phyloP scores from a whole-genome alignment of 2,797 vertebrate species.

The Phyllotis vaccarum region DNA sequence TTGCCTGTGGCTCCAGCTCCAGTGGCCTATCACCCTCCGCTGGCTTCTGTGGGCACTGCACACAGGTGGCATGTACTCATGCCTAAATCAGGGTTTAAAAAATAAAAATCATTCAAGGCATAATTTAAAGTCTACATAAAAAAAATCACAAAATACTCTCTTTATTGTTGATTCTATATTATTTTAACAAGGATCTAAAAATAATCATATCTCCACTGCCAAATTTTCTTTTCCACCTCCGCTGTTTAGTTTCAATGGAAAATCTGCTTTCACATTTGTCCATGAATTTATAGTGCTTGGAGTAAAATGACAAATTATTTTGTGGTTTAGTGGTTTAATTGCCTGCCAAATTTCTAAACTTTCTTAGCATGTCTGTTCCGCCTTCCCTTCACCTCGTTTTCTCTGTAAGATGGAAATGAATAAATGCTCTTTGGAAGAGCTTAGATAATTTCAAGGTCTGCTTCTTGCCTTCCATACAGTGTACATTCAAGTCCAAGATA shows the following conservation, averaged over 20 bases:
- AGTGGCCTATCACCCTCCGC: not conserved
- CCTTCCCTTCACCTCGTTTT: conserved; percentile 28
- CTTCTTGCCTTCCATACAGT: conserved; percentile 15
- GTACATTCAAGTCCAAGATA: not conserved
- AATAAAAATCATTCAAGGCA: not conserved
- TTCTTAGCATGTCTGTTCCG: not conserved
- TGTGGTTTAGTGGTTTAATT: conserved; percentile 39
- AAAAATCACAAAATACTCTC: not conserved
- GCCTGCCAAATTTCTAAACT: conserved; percentile 26
- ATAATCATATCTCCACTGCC: not conserved
- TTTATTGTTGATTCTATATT: conserved; percentile 32
- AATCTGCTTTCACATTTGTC: conserved; percentile 33
- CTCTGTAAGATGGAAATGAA: conserved; percentile 47
- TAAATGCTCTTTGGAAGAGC: not conserved
- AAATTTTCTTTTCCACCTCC: conserved; percentile 31
- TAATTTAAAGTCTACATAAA: not conserved
- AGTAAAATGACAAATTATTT: conserved; percentile 62
- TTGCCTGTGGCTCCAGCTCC: not conserved
- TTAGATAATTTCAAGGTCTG: not conserved
- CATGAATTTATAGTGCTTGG: conserved; percentile 14
- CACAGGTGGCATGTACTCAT: not conserved
- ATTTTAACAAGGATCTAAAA: conserved; percentile 65
- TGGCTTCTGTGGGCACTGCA: not conserved
- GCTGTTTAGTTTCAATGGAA: conserved; percentile 49
- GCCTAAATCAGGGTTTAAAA: not conserved